Percentiles rank a stretch among this genome's conserved stretches.
phyloP scores from a whole-genome alignment of 2,888 invertebrate genomes.

The Bellardia pandia region DNA sequence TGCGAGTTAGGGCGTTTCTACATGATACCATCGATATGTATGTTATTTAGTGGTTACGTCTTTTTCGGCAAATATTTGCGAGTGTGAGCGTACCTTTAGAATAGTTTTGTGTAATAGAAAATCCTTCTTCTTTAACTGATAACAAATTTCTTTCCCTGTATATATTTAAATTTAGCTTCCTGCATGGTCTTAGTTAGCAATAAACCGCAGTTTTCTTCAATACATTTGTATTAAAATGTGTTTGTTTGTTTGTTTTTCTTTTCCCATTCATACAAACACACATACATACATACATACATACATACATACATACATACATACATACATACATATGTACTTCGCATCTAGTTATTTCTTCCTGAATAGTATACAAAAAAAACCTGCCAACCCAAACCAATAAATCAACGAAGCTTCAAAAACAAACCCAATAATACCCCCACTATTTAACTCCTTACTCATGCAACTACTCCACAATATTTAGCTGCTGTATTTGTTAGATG shows the following conservation, averaged over 20 bases:
- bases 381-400: constrained; percentile 51
- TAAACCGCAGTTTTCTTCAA: constrained; percentile 47
- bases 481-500: constrained; percentile 11
- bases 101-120: too few relatives aligned
- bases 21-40: too few relatives aligned
- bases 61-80: too few relatives aligned
- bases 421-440: constrained; percentile 27
- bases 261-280: background rate
- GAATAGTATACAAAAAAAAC: constrained; percentile 14
- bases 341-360: constrained; percentile 8
- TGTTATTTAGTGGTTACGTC: background rate
- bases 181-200: constrained; percentile 9
- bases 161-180: constrained; percentile 21
- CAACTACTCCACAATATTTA: constrained; percentile 9
- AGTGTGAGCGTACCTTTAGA: too few relatives aligned
- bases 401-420: constrained; percentile 64
- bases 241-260: constrained; percentile 17
- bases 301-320: background rate
- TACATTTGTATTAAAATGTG: constrained; percentile 59
- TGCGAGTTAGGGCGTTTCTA: too few relatives aligned
- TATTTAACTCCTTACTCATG: background rate
- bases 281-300: background rate
- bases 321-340: constrained; percentile 4
- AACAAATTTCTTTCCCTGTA: constrained; percentile 8
- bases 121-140: background rate